Percentiles rank a stretch among this genome's conserved stretches.
Evolutionary conservation across 2,113 vertebrate genomes (phyloP).

Genomic region (Mormyrus iriodes): DNA sequence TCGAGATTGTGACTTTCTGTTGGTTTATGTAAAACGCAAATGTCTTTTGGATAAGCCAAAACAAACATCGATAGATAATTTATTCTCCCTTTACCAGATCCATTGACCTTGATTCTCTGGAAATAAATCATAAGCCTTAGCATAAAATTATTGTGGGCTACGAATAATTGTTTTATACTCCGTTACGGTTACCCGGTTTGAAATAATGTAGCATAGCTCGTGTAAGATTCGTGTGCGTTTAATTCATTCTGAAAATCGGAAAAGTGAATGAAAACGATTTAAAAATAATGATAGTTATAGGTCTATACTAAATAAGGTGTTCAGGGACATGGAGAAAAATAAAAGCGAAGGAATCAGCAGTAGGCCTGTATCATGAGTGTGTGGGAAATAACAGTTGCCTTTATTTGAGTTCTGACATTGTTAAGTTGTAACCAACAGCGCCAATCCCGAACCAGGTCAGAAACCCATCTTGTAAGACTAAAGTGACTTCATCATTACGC

Average conservation of each 20-base stretch:
- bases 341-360: background rate
- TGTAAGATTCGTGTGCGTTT: background rate
- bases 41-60: background rate
- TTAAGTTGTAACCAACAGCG: background rate
- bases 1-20: background rate
- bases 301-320: background rate
- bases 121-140: background rate
- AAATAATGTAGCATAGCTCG: background rate
- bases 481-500: background rate
- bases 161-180: background rate
- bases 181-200: background rate
- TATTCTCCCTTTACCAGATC: background rate
- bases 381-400: background rate
- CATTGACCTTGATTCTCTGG: background rate
- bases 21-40: background rate
- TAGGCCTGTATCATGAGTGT: background rate
- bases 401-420: background rate
- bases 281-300: background rate
- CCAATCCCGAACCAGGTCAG: background rate
- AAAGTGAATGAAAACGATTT: background rate
- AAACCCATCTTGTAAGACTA: background rate
- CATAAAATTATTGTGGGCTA: background rate
- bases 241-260: background rate
- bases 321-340: background rate
- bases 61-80: background rate